A percentile compares a stretch with the other conserved stretches of the same genome.
phyloP scores from a whole-genome alignment of 2,888 invertebrate species.

The Pimpla rufipes region DNA sequence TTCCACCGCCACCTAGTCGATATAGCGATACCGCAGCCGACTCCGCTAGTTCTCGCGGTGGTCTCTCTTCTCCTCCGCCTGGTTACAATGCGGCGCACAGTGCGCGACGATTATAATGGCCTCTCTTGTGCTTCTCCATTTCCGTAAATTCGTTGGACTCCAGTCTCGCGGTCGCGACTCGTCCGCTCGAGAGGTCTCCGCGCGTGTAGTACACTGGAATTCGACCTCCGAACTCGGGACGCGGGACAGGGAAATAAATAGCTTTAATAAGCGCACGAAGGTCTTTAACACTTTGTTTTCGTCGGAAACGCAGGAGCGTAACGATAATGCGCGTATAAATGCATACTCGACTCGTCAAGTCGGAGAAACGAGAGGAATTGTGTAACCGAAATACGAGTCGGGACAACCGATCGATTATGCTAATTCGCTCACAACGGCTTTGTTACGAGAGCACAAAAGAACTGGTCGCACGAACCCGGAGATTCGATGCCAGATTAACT shows the following conservation, averaged over 20 bases:
- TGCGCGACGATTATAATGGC: conserved; percentile 55
- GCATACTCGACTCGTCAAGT: no score
- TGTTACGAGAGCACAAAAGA: no score
- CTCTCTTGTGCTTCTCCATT: conserved; percentile 47
- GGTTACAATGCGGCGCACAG: conserved; percentile 46
- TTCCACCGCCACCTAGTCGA: conserved; percentile 7
- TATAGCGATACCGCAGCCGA: conserved; percentile 32
- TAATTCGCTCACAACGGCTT: no score
- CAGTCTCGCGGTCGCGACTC: conserved; percentile 9
- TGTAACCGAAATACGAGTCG: no score
- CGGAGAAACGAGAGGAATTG: no score
- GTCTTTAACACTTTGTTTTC: background rate
- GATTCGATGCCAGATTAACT: no score
- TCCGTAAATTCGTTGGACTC: conserved; percentile 47
- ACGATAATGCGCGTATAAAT: no score
- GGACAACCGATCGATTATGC: no score
- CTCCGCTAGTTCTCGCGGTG: conserved; percentile 38
- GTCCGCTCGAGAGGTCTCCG: background rate
- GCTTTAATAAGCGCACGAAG: background rate
- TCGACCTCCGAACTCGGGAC: conserved; percentile 27
- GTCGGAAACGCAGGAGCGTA: no score
- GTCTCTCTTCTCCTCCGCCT: conserved; percentile 40
- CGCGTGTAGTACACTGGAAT: conserved; percentile 28
- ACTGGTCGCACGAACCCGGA: no score
- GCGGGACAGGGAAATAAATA: background rate